A percentile compares a stretch with the other conserved stretches of the same genome.
phyloP scores from a whole-genome alignment of 1,140 invertebrate genomes.

The Meteorus sp. region DNA sequence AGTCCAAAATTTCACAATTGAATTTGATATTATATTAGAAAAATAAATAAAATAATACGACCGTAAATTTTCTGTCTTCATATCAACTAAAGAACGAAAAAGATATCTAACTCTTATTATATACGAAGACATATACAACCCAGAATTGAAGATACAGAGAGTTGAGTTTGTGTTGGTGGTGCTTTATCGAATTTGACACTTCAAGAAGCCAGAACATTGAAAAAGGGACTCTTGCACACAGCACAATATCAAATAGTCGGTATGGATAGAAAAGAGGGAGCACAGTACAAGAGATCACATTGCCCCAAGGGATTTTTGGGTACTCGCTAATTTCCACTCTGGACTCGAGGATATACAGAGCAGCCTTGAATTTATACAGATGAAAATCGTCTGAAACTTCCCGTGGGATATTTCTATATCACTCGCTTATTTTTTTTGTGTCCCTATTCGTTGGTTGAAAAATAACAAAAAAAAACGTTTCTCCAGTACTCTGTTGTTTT shows the following conservation, averaged over 20 bases:
- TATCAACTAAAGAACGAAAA: not conserved
- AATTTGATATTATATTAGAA: too few relatives aligned
- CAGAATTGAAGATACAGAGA: not conserved
- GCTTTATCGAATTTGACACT: slow-evolving; percentile 60
- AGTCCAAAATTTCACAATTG: too few relatives aligned
- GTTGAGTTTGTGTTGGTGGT: slow-evolving; percentile 19
- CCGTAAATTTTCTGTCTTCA: too few relatives aligned
- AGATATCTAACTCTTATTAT: slow-evolving; percentile 3
- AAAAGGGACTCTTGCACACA: slow-evolving; percentile 54
- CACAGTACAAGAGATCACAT: too few relatives aligned
- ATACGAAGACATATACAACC: slow-evolving; percentile 2
- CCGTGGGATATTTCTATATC: slow-evolving; percentile 11
- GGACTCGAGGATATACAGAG: slow-evolving; percentile 31
- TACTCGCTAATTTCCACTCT: slow-evolving; percentile 52
- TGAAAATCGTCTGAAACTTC: slow-evolving; percentile 21
- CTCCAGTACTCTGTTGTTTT: too few relatives aligned
- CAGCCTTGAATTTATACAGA: slow-evolving; percentile 19
- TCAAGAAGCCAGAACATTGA: slow-evolving; percentile 58
- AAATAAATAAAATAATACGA: too few relatives aligned
- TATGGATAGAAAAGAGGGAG: slow-evolving; percentile 23
- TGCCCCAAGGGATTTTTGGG: slow-evolving; percentile 49
- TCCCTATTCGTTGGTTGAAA: too few relatives aligned
- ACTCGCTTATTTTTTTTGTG: not conserved
- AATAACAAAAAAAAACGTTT: too few relatives aligned
- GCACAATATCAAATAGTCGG: slow-evolving; percentile 41